Percentiles rank a stretch among this genome's conserved stretches.
phyloP scores from a whole-genome alignment of 2,888 invertebrate species.

The Drosophila antonietae region DNA sequence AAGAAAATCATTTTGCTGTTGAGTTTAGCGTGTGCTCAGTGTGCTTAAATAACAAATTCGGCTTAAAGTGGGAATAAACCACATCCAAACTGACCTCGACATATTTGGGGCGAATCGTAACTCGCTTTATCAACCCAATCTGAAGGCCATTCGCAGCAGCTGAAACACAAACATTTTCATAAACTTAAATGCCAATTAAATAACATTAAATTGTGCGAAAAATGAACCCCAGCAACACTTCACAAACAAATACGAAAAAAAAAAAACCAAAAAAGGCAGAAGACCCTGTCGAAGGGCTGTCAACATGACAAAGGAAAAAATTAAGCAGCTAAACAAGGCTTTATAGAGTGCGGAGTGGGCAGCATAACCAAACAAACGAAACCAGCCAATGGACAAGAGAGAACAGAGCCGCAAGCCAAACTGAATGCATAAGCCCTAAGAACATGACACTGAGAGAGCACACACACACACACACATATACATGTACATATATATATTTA shows the following conservation, averaged over 20 bases:
- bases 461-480: slow-evolving; percentile 10
- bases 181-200: slow-evolving; percentile 78
- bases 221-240: slow-evolving; percentile 52
- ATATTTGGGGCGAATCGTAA: slow-evolving; percentile 32
- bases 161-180: slow-evolving; percentile 67
- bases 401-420: slow-evolving; percentile 27
- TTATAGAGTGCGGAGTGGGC: slow-evolving; percentile 42
- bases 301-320: slow-evolving; percentile 78
- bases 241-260: slow-evolving; percentile 9
- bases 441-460: slow-evolving; percentile 60
- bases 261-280: slow-evolving; percentile 2
- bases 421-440: slow-evolving; percentile 70
- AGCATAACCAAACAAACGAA: slow-evolving; percentile 64
- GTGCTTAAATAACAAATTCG: background rate
- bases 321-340: slow-evolving; percentile 78
- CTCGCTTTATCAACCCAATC: background rate
- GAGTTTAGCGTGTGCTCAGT: background rate
- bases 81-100: slow-evolving; percentile 53
- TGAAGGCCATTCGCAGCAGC: slow-evolving; percentile 21
- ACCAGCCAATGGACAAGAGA: slow-evolving; percentile 38
- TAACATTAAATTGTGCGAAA: slow-evolving; percentile 78
- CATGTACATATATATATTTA: slow-evolving; percentile 22
- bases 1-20: background rate
- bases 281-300: slow-evolving; percentile 67
- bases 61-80: slow-evolving; percentile 8